phyloP scores from a whole-genome alignment of 2,797 vertebrate species.

The Coilia nasus region DNA sequence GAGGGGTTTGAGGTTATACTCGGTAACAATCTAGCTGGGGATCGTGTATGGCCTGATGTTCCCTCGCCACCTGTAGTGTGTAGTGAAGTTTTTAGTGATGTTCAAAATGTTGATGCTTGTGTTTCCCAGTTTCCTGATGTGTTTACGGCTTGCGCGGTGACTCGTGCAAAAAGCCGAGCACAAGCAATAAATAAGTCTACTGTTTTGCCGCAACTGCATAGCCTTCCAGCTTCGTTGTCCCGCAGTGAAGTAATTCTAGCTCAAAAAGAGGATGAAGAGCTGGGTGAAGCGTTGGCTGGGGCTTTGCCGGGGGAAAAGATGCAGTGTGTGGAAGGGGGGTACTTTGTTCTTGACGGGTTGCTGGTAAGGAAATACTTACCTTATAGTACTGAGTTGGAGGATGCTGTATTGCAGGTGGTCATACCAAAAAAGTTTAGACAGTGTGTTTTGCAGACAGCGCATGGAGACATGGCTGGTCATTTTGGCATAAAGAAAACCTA shows the following conservation, averaged over 20 bases:
- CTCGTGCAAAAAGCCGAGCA: not conserved
- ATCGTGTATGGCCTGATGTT: not conserved
- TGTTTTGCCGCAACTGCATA: not conserved
- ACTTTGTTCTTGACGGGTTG: not conserved
- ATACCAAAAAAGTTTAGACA: not conserved
- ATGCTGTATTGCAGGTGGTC: not conserved
- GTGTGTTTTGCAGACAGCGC: not conserved
- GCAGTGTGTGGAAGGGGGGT: not conserved
- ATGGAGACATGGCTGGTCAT: not conserved
- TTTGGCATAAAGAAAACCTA: no score
- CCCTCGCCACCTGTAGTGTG: not conserved
- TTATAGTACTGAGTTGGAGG: not conserved
- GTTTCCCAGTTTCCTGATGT: not conserved
- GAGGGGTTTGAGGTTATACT: not conserved
- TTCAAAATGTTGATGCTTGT: not conserved
- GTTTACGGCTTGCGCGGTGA: no score
- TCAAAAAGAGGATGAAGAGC: not conserved
- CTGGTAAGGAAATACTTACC: not conserved
- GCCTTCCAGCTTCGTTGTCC: not conserved
- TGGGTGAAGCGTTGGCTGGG: not conserved
- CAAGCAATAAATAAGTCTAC: not conserved
- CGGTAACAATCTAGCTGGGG: conserved; percentile 3
- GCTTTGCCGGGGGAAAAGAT: no score
- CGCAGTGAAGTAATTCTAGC: not conserved
- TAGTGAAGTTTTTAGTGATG: no score